phyloP scores from a whole-genome alignment of 2,797 vertebrate species.

The Petrocephalus sullivani region DNA sequence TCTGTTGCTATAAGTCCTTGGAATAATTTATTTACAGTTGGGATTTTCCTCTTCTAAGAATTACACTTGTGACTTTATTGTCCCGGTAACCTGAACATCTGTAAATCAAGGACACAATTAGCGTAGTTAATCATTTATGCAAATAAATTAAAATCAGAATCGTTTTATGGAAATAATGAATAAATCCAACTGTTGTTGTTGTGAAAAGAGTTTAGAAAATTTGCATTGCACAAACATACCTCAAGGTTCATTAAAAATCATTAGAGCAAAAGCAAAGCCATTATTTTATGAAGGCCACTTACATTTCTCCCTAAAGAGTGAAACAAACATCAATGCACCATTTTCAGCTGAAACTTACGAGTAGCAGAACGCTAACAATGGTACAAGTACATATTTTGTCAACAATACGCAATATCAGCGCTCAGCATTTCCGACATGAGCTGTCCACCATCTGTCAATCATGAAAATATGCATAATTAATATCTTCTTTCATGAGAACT shows the following conservation, averaged over 20 bases:
- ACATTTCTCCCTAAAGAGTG: conserved; percentile 1
- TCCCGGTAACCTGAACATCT: not conserved
- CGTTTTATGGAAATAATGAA: not conserved
- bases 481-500: not conserved
- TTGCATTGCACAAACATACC: not conserved
- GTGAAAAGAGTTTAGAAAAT: not conserved
- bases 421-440: not conserved
- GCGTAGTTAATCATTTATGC: not conserved
- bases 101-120: not conserved
- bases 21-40: not conserved
- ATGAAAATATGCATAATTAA: not conserved
- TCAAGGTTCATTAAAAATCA: not conserved
- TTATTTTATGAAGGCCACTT: not conserved
- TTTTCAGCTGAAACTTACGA: not conserved
- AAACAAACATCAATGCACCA: not conserved
- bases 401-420: not conserved
- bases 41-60: not conserved
- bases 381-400: not conserved
- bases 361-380: not conserved
- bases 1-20: not conserved
- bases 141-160: not conserved
- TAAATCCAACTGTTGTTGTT: not conserved
- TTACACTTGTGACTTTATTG: not conserved
- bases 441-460: not conserved
- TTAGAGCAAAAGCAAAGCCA: not conserved